A percentile compares a stretch with the other conserved stretches of the same genome.
Evolutionary conservation across 2,113 vertebrate species (phyloP).

Genomic region (Varanus komodoensis): DNA sequence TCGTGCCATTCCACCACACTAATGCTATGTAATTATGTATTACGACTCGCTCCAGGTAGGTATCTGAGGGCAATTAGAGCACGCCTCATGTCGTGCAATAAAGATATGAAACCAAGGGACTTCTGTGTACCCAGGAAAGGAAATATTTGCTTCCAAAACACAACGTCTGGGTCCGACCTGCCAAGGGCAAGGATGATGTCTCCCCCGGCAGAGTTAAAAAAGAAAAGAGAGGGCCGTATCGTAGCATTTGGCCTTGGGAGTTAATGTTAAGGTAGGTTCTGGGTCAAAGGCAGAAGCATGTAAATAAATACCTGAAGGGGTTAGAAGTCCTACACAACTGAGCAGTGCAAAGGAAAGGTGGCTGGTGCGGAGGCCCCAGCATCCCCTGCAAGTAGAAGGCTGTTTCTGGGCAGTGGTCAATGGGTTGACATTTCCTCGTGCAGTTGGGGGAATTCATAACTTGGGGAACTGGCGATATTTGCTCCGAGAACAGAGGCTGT

Average conservation of each 20-base stretch:
- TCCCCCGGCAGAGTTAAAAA: constrained; percentile 44
- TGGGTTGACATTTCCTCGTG: too few species aligned
- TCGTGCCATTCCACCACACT: constrained; percentile 56
- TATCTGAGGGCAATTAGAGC: constrained; percentile 60
- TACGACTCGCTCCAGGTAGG: constrained; percentile 65
- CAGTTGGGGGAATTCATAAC: too few species aligned
- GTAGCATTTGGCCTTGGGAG: too few species aligned
- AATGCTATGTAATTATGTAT: constrained; percentile 57
- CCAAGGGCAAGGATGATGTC: constrained; percentile 35
- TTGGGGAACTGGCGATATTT: too few species aligned
- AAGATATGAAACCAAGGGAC: constrained; percentile 55
- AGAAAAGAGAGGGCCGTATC: neutral
- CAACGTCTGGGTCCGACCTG: constrained; percentile 51
- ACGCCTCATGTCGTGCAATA: constrained; percentile 11
- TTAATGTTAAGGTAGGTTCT: too few species aligned
- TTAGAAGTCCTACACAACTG: too few species aligned
- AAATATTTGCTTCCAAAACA: constrained; percentile 61
- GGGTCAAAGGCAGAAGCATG: neutral
- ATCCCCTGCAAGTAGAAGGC: too few species aligned
- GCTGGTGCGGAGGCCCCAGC: too few species aligned
- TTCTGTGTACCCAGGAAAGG: constrained; percentile 56
- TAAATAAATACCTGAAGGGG: neutral
- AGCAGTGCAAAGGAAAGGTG: too few species aligned
- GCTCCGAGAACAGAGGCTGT: too few species aligned
- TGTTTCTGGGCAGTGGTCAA: too few species aligned